Evolutionary conservation across 1,140 invertebrate genomes (phyloP), one percentile per base, ranked within the genome.

Genomic region (Aphelinus certus): DNA sequence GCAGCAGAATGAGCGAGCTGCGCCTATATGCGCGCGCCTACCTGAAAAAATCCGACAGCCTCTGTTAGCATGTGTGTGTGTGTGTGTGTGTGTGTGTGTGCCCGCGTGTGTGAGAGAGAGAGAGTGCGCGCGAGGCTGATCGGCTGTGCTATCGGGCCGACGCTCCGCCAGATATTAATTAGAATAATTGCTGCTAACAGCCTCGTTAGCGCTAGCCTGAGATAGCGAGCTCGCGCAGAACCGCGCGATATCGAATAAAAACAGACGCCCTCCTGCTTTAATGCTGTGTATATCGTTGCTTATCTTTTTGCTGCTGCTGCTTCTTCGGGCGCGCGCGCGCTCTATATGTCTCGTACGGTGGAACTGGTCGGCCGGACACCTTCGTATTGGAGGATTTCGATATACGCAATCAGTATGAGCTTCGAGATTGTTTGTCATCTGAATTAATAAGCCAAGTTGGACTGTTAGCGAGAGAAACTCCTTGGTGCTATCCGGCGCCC

Each of bases 161-260:
- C 48, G 56, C 48, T 79, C 79, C 81, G 81, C 78, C 79, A 86
- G 82, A 87, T 87, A 88, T 88, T 87, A 87, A 88, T 87, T 88
- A 87, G 84, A 87, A 87, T 88, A 86, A 87, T 88, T 87, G 84
- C 82, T 83, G 85, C 85, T 87, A 87, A 87, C 85, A 87, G 85
- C 82, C 85, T 87, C 84, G 86, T 87, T 88, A 87, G 83, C 84
- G 85, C 83, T 86, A 63, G 78, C 84, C 82, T 78, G 82, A 81
- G 83, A 85, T 86, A 83, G 85, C 83, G 82, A 84, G 83, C 83
- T 45, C 26, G 81, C 85, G 83, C 72, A 26, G 26, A 80, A 77
- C 77, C 66, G 80, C 75, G 69, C 75, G 62, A 81, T 75, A 79
- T 72, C 82, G 82, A 81, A 81, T 82, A 84, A 86, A 86, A 51